Evolutionary conservation across 2,888 invertebrate genomes (phyloP), one percentile per base, ranked within the genome.

Genomic region (Cosmopolites sordidus): DNA sequence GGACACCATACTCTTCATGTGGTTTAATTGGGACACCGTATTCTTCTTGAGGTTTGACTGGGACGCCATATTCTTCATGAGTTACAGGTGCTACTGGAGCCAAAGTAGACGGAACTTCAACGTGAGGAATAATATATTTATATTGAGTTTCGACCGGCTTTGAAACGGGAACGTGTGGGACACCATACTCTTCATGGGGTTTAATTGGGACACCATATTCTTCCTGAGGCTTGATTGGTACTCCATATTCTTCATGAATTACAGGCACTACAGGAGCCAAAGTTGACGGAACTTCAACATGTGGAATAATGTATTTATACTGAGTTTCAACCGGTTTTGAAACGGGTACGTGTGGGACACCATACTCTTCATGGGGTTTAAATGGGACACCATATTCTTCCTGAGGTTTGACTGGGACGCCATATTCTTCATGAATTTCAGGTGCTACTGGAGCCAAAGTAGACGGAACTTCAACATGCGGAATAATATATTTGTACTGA

Each of bases 351-450:
- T 27, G 27, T 27, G 43, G 51, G 22, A 47, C 43, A 27, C 46
- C 51, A 40, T 56, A 56, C 42, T 54, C 50, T 14, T 44, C 16
- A n/a, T 39, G 15, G 11, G 33, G 33, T 6, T 5, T 27, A 6
- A 6, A 9, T 27, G 43, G 51, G 22, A 47, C 43, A 27, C 46
- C 51, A 40, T 56, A 56, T 46, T 54, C 50, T 16, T 50, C 43
- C 15, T 51, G 43, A 12, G 43, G 56, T 18, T 40, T 33, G 22
- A 37, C 22, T 11, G 49, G 49, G n/a, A 29, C 43, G 2, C 33
- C 49, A 49, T 49, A 43, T 43, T 33, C 49, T 14, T 33, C 49
- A 43, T 38, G 33, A 22, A 42, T 33, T 1, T 30, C 33, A 16
- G 39, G 41, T 14, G 14, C 22, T 30, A 18, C 42, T 16, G 37